phyloP scores from a whole-genome alignment of 1,140 invertebrate species.

The Drosophila kikkawai region DNA sequence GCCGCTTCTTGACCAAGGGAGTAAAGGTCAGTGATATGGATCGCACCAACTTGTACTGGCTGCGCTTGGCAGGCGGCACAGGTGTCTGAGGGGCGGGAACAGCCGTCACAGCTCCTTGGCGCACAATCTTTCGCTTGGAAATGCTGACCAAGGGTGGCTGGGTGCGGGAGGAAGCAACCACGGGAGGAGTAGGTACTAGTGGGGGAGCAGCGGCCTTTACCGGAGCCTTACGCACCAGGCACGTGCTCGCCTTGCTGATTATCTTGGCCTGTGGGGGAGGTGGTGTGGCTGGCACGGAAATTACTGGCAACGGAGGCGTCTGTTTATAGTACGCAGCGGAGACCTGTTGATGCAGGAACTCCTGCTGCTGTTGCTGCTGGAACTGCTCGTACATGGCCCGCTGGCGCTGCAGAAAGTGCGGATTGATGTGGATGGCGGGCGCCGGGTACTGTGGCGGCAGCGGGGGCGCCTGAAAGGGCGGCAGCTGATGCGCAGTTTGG shows the following conservation, averaged over 20 bases:
- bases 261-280: conserved; percentile 67
- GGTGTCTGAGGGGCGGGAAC: neutral
- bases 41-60: conserved; percentile 74
- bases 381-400: conserved; percentile 39
- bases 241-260: conserved; percentile 75
- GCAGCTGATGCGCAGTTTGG: conserved; percentile 43
- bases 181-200: neutral
- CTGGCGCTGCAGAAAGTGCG: conserved; percentile 66
- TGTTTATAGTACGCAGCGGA: conserved; percentile 4
- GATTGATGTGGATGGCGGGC: conserved; percentile 73
- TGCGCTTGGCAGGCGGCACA: conserved; percentile 41
- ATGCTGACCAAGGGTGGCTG: conserved; percentile 66
- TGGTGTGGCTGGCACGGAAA: neutral
- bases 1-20: conserved; percentile 57
- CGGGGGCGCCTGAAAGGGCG: conserved; percentile 6
- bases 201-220: conserved; percentile 2
- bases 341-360: conserved; percentile 33
- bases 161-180: neutral
- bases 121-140: conserved; percentile 68
- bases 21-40: conserved; percentile 53
- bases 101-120: conserved; percentile 38
- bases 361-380: conserved; percentile 25
- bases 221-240: conserved; percentile 61
- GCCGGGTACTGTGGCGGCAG: conserved; percentile 13
- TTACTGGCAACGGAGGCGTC: neutral